Evolutionary conservation across 2,888 invertebrate species (phyloP), one percentile per base, ranked within the genome.

Genomic region (Spialia ferax): DNA sequence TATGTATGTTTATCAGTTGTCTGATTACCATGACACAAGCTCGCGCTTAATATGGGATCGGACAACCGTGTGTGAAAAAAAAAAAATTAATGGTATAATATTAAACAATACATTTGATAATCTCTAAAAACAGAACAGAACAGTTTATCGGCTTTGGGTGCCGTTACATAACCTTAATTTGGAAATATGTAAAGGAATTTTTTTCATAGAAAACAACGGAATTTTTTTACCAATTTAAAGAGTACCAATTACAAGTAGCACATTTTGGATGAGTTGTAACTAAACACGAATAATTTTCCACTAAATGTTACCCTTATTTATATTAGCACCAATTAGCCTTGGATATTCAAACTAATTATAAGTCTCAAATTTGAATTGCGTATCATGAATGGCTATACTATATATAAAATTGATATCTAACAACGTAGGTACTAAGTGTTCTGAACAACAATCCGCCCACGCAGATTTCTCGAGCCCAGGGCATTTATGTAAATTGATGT

Each of bases 341-440:
- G 45, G 20, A 20, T 20, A 48, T 48, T 45, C 45, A 45, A 45
- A 45, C 45, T 45, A 45, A 45, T 45, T 45, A 45, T 18, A 45
- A 45, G 45, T 45, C 20, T 45, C 45, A 45, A 45, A 45, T 45
- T 10, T 45, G 1, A 45, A 45, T 45, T 45, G 18, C 45, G 18
- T 20, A 18, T 45, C 18, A 45, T 6, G 20, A 20, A 7, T n/a
- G n/a, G n/a, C n/a, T n/a, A n/a, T n/a, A n/a, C n/a, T n/a, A n/a
- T 45, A 45, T 0, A 45, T 45, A 8, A 15, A 15, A 45, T 45
- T 10, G 18, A 18, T 0, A 6, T 18, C 18, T 45, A 42, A 15
- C 15, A 42, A 38, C 15, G 7, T 15, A 8, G 7, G 32, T 32
- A 15, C 11, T 42, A 3, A 42, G 42, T 15, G 15, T 42, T 15